Conservation (phyloP, 2,113 vertebrate genomes). For the Oxygymnocypris stewartii region DNA sequence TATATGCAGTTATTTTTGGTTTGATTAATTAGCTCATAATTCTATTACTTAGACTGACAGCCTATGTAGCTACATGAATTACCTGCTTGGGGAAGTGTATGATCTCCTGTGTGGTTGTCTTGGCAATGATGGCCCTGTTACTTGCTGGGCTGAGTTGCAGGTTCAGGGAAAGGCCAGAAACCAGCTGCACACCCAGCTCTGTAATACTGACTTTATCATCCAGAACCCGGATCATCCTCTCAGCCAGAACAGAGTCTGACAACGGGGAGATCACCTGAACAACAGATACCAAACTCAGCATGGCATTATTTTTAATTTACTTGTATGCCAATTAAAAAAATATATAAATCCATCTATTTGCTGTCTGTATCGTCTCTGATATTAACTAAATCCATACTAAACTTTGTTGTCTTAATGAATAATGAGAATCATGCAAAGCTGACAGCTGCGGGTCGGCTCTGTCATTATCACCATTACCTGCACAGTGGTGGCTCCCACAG, state of each 20-base stretch:
- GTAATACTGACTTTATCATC: constrained; percentile 94
- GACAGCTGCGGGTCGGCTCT: constrained; percentile 5
- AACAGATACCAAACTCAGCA: constrained; percentile 21
- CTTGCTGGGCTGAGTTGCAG: constrained; percentile 88
- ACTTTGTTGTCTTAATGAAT: constrained; percentile 15
- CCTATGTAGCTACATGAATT: constrained; percentile 6
- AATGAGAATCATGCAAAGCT: constrained; percentile 7
- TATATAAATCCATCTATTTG: not conserved
- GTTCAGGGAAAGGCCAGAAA: constrained; percentile 87
- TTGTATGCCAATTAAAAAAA: not conserved
- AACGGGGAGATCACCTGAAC: constrained; percentile 89
- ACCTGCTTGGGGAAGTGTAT: constrained; percentile 89
- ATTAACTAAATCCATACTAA: not conserved
- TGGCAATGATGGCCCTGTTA: constrained; percentile 87
- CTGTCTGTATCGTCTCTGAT: not conserved
- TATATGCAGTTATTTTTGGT: not conserved
- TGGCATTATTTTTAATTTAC: not conserved
- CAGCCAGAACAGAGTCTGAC: constrained; percentile 84
- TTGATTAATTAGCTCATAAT: not conserved
- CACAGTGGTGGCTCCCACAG: constrained; percentile 85
- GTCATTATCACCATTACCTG: constrained; percentile 75
- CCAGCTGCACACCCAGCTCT: constrained; percentile 89
- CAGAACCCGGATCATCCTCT: constrained; percentile 86
- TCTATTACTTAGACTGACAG: too few relatives aligned
- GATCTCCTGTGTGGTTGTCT: constrained; percentile 80